Percentiles rank a stretch among this genome's conserved stretches.
phyloP scores from a whole-genome alignment of 2,113 vertebrate species.

The Callipepla squamata region DNA sequence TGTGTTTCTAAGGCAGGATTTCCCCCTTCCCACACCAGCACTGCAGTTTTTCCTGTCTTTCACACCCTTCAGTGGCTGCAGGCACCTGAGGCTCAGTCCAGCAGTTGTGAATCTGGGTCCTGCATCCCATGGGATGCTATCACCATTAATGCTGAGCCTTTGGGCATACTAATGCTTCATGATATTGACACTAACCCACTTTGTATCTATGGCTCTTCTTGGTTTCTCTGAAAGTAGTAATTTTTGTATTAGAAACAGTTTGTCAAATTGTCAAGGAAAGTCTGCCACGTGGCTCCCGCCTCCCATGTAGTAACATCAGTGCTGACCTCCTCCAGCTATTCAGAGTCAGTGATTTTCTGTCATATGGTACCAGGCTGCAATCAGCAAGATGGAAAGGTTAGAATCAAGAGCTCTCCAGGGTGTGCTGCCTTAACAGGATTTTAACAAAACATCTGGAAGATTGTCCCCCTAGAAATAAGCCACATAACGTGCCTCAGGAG shows the following conservation, averaged over 20 bases:
- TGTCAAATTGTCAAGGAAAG: conserved; percentile 24
- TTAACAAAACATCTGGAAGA: not conserved
- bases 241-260: conserved; percentile 48
- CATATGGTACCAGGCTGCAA: not conserved
- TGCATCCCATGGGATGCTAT: not conserved
- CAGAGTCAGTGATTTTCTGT: conserved; percentile 56
- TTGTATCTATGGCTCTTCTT: not conserved
- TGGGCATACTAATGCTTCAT: not conserved
- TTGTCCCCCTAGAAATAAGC: not conserved
- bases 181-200: not conserved
- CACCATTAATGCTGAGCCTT: not conserved
- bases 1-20: not conserved
- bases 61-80: not conserved
- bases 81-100: not conserved
- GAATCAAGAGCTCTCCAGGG: conserved; percentile 43
- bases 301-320: conserved; percentile 9
- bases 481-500: not conserved
- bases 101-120: not conserved
- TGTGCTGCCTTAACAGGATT: not conserved
- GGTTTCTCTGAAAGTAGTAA: conserved; percentile 20
- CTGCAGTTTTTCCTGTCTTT: not conserved
- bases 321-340: not conserved
- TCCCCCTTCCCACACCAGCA: not conserved
- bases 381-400: not conserved
- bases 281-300: not conserved